Evolutionary conservation across 2,113 vertebrate genomes (phyloP).

Genomic region (Geococcyx californianus): DNA sequence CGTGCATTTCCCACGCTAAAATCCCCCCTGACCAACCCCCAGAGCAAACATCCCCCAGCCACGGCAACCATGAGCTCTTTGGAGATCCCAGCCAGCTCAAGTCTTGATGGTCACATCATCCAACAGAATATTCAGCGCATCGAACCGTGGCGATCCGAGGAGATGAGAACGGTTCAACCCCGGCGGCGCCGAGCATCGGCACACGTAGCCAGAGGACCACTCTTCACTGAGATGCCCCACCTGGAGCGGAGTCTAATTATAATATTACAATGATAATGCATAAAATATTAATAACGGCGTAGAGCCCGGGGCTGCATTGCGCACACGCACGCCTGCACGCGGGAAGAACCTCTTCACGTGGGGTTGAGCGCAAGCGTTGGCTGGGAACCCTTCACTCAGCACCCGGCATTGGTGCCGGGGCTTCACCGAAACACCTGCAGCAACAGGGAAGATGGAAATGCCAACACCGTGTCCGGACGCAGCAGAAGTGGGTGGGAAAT

Average conservation of each 20-base stretch:
- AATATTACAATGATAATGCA: no score
- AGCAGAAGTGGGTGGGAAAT: accelerated
- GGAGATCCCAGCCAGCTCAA: not conserved
- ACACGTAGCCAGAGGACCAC: accelerated
- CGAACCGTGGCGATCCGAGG: not conserved
- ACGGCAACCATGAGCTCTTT: no score
- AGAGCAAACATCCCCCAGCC: accelerated
- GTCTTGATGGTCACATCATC: accelerated
- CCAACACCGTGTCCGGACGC: not conserved
- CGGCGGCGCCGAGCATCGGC: not conserved
- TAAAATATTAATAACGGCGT: not conserved
- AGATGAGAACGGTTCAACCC: accelerated
- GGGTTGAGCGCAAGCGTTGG: no score
- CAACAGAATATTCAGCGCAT: not conserved
- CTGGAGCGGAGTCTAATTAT: not conserved
- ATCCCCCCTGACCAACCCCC: accelerated
- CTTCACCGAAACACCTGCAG: not conserved
- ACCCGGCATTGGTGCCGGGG: not conserved
- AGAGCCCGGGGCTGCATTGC: no score
- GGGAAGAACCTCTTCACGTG: not conserved
- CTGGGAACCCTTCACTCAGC: no score
- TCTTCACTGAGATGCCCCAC: not conserved
- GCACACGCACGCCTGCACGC: not conserved
- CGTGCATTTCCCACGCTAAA: accelerated
- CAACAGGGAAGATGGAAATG: not conserved